Base-by-base conservation (phyloP, 1,140 invertebrate species). In the Halyomorpha halys region DNA sequence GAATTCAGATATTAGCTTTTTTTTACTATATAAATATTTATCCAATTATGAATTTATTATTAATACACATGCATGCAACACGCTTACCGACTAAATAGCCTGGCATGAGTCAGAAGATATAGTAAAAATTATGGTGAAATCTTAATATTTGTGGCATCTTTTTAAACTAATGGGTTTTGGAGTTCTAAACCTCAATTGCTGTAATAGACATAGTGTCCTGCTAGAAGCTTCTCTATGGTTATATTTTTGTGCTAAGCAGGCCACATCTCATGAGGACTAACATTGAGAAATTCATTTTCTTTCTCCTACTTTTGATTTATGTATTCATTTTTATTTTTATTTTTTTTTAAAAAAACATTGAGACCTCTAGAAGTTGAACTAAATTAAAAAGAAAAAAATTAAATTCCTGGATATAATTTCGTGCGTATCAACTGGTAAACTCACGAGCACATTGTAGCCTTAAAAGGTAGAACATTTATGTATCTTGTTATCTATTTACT, bases 31-130 rank as follows among this genome's bases (percentile, higher is more conserved):
- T 56, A 59, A 64, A 62, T 59, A 63, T 62, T 64, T 68, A 59
- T 67, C 45, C 44, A 67, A 67, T 65, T 65, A 63, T 61, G n/a
- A 62, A 67, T 59, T 60, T 65, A 59, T 67, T 51, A 63, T 64
- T 53, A 72, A 72, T 72, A 71, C 70, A 69, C 69, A 70, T 71
- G 68, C 70, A 69, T 71, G 71, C 69, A 69, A 71, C 70, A 71
- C 72, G 74, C 71, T 74, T 68, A 63, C 30, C 44, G 30, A 61
- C 61, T 62, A 59, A 60, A 65, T 64, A 66, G 76, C 77, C 66
- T 67, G 66, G 66, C 66, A 67, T 67, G 66, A 64, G 66, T 67
- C 66, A 67, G 62, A 64, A 66, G 56, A 66, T 66, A 66, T 62
- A 66, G 61, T 53, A 62, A 18, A 62, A 27, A 21, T 62, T 44